Evolutionary conservation across 1,140 invertebrate genomes (phyloP), one percentile per base, ranked within the genome.

Genomic region (Megathymus violae): DNA sequence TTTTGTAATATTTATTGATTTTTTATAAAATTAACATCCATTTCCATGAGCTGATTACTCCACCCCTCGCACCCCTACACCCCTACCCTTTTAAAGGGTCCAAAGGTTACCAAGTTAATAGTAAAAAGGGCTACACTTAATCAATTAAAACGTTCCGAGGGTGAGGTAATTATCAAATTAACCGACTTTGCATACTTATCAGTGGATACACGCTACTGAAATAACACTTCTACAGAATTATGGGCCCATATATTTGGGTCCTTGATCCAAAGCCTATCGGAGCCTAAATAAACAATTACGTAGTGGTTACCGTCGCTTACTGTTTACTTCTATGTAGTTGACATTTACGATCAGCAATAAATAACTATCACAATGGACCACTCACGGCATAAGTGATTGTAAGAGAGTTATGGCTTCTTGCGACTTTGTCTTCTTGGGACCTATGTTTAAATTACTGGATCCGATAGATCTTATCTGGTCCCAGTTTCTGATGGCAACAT

Each of bases 221-320:
- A 44, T 46, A 58, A 58, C 54, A 41, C 22, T 31, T 22, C 41
- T 13, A 58, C 41, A 46, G 54, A 58, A 46, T 58, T 58, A 58
- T 58, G 11, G 54, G 19, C 54, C 54, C 43, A 58, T 58, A 58
- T 58, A 58, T 46, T 46, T 15, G 54, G 54, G 41, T 46, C 41
- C 41, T 58, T 58, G 54, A 58, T 58, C 54, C 54, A 6, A 36
- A 46, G 41, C 41, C 54, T 58, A 58, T 58, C 54, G 46, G 40
- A 17, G 41, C 54, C 54, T 58, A 58, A 58, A 58, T 58, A 58
- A 58, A 58, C 54, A 58, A 58, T 58, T 58, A 46, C 27, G 36
- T 22, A 46, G 43, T 58, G 52, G 54, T 58, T 58, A 46, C 41
- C 54, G 27, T 58, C 27, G 54, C 41, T 46, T 46, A 58, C 54